These are phyloP conservation scores for Litocranius walleri DNA, from an alignment of 2,113 vertebrate species.

Conservation along the genomic window DNA sequence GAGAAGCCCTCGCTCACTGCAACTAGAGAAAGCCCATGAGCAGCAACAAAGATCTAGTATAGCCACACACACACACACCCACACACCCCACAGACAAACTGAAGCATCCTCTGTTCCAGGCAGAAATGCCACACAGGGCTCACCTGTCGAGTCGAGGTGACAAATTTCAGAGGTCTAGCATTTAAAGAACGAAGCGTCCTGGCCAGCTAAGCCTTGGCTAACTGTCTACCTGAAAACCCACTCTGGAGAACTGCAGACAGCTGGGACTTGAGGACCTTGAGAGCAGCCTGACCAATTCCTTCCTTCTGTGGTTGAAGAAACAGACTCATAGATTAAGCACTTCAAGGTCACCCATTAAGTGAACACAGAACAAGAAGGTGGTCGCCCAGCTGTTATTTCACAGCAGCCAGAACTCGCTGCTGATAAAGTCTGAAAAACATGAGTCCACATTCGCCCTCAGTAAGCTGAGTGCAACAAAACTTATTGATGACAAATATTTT, in stretches of 20 bases:
- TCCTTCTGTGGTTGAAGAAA: background rate
- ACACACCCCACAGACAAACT: background rate
- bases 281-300: no score
- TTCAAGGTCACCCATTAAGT: background rate
- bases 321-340: background rate
- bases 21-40: background rate
- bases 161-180: background rate
- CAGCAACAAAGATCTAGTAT: background rate
- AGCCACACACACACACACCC: background rate
- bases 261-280: background rate
- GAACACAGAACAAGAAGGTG: background rate
- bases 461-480: background rate
- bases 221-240: background rate
- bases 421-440: background rate
- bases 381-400: background rate
- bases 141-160: accelerated
- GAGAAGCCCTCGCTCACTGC: accelerated
- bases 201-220: background rate
- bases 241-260: background rate
- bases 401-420: background rate
- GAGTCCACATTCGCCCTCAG: background rate
- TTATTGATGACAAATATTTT: background rate
- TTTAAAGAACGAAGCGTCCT: background rate
- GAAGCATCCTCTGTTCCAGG: background rate
- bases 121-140: background rate